Evolutionary conservation across 2,797 vertebrate species (phyloP), one percentile per base, ranked within the genome.

Genomic region (Alosa sapidissima): DNA sequence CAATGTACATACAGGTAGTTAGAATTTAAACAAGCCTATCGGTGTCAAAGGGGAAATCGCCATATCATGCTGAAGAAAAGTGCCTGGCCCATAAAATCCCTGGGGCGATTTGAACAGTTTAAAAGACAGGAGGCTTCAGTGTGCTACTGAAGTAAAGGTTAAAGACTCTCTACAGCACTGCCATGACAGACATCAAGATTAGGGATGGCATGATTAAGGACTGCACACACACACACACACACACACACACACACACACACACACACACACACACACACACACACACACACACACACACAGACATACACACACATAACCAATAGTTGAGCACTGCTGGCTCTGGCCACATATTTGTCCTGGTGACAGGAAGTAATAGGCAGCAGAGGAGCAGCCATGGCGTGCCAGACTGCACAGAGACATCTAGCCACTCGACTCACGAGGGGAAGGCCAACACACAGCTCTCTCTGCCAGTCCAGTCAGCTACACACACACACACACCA

Each of bases 401-500:
- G 28, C 62, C 62, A 68, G 62, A 68, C 62, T 24, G 24, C 62
- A 68, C 62, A 68, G 28, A 65, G 60, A 65, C 60, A 10, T 65
- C n/a, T n/a, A 65, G 60, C 60, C 60, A 5, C 8, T 10, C 8
- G 2, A 28, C 60, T 28, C 33, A 41, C 33, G 1, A 11, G 16
- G 13, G 3, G 14, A 33, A 49, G 54, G 84, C 84, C 86, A 85
- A 82, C 85, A 87, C 85, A 86, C 24, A 84, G 84, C 68, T 11
- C 81, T 88, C 68, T 3, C 81, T 88, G 86, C 84, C 84, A 87
- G 82, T 84, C 83, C 78, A 72, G 28, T 11, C 28, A 33, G 1
- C 10, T n/a, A 83, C 83, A 60, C 55, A 60, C 55, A 60, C 21
- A 60, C 55, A 60, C 55, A 60, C 55, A n/a, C 81, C 33, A 45